phyloP scores from a whole-genome alignment of 1,140 invertebrate genomes.

The Apis laboriosa region DNA sequence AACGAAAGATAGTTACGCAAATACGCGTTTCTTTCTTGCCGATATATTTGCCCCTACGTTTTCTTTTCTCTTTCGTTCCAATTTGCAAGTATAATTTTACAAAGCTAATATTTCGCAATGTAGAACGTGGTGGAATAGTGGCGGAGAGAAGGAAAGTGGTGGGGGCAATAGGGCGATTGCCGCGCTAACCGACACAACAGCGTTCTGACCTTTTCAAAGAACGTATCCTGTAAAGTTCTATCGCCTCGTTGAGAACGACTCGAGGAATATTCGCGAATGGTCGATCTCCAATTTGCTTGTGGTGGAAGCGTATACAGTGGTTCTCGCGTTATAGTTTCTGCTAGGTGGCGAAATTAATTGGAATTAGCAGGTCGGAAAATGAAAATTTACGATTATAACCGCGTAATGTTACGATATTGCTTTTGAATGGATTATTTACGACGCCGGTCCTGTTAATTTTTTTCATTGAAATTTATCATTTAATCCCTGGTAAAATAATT shows the following conservation, averaged over 20 bases:
- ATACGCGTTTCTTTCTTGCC: background rate
- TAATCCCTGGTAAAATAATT: background rate
- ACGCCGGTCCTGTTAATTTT: background rate
- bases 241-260: background rate
- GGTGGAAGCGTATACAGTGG: background rate
- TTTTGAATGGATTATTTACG: background rate
- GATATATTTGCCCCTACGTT: no score
- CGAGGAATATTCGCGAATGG: background rate
- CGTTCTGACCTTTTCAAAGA: conserved; percentile 7
- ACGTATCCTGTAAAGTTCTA: background rate
- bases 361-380: background rate
- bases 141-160: no score
- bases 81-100: background rate
- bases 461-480: background rate
- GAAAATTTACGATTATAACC: conserved; percentile 2
- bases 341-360: conserved; percentile 6
- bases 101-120: background rate
- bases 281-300: background rate
- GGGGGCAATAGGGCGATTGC: no score
- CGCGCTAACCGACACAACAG: background rate
- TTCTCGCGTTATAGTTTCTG: background rate
- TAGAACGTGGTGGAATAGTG: no score
- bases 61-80: no score
- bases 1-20: background rate
- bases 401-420: background rate